Base-by-base conservation (phyloP, 1,140 invertebrate species). In the Aphaenogaster rudis region DNA sequence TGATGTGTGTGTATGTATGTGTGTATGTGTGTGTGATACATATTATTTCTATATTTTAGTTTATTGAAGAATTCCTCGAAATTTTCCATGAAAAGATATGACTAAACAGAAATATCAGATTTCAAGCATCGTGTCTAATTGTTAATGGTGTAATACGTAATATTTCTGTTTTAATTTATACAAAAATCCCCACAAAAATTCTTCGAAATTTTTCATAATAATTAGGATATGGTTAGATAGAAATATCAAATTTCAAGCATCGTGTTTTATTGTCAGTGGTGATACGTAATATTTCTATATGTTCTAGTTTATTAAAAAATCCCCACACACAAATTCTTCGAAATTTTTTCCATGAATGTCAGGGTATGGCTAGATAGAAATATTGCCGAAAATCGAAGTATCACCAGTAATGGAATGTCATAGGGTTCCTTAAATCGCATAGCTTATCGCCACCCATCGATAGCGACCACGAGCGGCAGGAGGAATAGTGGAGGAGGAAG, bases 401-500 rank as follows among this genome's bases (percentile, higher is more conserved):
- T 76, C 13, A 5, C 13, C 50, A 61, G 54, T 63, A 57, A 84
- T 36, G 54, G 54, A 82, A 74, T 45, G 54, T 59, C 80, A 39
- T 42, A 45, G 69, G 52, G 17, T 50, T 76, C 33, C 69, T 45
- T 36, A 50, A 82, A 45, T 50, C 42, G 52, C 67, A 59, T 36
- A 54, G 67, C 69, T 82, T 84, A 84, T 84, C 80, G 57, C 54
- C 36, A 28, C 45, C 42, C 39, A 78, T 86, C 74, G 74, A 78
- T 86, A 86, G 74, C 72, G 72, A 79, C 64, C 21, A 21, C 42
- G 36, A 59, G 33, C 61, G 52, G 21, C 9, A 67, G 48, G 48
- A 72, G 39, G 69, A 78, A n/a, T 28, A 57, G 74, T 50, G 67
- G 88, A 71, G 57, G 84, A 88, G 76, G 88, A 69, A 88, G 28